Conservation (phyloP, 2,888 invertebrate species). For the Lycocerus yunnanus region DNA sequence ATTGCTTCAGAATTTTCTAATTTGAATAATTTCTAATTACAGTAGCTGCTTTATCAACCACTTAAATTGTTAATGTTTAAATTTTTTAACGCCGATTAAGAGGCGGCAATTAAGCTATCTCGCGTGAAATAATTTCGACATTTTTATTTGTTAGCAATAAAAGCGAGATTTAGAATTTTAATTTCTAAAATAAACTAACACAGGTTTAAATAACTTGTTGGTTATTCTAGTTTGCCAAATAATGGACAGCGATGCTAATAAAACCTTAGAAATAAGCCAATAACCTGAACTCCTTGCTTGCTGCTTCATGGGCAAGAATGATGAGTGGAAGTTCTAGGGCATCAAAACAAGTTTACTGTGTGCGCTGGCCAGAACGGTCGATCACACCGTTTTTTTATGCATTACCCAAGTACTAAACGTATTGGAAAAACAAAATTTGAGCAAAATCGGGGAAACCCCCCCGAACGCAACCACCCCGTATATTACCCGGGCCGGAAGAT, state of each 20-base stretch:
- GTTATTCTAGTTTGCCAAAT: constrained; percentile 8
- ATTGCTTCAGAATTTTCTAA: neutral
- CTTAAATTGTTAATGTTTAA: neutral
- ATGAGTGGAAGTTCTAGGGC: constrained; percentile 42
- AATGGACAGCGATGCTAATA: constrained; percentile 19
- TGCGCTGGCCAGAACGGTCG: constrained; percentile 53
- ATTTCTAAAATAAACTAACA: neutral
- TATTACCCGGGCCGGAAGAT: neutral
- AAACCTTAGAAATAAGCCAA: constrained; percentile 30
- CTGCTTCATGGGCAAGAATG: constrained; percentile 31
- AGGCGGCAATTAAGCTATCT: neutral
- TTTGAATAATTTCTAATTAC: neutral
- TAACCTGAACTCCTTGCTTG: constrained; percentile 20
- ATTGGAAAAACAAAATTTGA: neutral
- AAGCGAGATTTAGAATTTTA: neutral
- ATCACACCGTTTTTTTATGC: constrained; percentile 47
- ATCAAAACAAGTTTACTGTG: constrained; percentile 47
- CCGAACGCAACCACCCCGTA: neutral
- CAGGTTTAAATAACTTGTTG: neutral
- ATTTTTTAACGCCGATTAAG: neutral
- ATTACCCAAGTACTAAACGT: constrained; percentile 23
- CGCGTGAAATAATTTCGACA: neutral
- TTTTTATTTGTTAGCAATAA: neutral
- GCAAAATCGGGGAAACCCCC: neutral
- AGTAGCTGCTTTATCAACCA: neutral